Evolutionary conservation across 1,140 invertebrate species (phyloP).

Genomic region (Heliconius himera): DNA sequence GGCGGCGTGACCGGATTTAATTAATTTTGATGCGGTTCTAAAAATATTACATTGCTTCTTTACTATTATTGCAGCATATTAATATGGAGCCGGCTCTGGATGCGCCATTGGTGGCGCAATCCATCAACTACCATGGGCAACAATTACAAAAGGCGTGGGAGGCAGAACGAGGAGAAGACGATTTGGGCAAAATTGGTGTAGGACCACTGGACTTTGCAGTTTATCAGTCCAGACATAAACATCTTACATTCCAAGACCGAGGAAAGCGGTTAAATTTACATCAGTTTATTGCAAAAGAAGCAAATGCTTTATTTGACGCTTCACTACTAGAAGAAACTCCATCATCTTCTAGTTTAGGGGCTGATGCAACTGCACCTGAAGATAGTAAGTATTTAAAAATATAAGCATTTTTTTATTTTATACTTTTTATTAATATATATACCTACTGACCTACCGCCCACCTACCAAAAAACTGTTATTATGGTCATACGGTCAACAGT

Average conservation of each 20-base stretch:
- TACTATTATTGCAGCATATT: slow-evolving; percentile 17
- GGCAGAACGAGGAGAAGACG: slow-evolving; percentile 88
- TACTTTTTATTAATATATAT: too few relatives aligned
- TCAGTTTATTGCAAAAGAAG: slow-evolving; percentile 91
- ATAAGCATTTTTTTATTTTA: slow-evolving; percentile 15
- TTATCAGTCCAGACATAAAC: slow-evolving; percentile 89
- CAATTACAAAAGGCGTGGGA: slow-evolving; percentile 93
- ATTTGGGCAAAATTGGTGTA: slow-evolving; percentile 86
- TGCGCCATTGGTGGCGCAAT: slow-evolving; percentile 85
- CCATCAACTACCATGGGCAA: slow-evolving; percentile 92
- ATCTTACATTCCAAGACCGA: slow-evolving; percentile 89
- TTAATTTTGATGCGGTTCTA: background rate
- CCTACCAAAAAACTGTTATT: background rate
- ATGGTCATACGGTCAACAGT: slow-evolving; percentile 10
- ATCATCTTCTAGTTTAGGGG: slow-evolving; percentile 70
- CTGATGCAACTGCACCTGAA: slow-evolving; percentile 70
- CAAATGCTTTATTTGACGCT: slow-evolving; percentile 85
- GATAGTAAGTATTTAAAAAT: slow-evolving; percentile 64
- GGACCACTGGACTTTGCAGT: slow-evolving; percentile 87
- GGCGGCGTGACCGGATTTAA: slow-evolving; percentile 5
- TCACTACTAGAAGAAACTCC: slow-evolving; percentile 81
- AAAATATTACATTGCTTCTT: background rate
- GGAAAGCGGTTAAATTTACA: slow-evolving; percentile 91
- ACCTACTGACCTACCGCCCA: too few relatives aligned
- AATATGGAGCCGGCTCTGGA: slow-evolving; percentile 83